phyloP scores from a whole-genome alignment of 1,140 invertebrate species.

The Aphelenchoides fujianensis region DNA sequence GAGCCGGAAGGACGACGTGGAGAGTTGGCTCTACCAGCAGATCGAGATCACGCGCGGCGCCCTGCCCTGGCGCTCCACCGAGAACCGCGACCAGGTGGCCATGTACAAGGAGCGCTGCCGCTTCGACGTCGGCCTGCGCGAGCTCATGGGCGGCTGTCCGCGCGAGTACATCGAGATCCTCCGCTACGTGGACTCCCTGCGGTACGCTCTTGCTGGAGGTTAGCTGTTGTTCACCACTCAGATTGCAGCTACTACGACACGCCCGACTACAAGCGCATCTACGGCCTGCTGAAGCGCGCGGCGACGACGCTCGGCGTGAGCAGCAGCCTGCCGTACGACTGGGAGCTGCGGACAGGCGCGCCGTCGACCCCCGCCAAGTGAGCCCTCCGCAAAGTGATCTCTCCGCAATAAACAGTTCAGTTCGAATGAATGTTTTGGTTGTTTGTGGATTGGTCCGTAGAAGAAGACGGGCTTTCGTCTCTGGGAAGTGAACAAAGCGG shows the following conservation, averaged over 20 bases:
- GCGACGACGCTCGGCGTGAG: background rate
- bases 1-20: constrained; percentile 41
- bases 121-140: constrained; percentile 34
- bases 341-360: too few relatives aligned
- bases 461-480: too few relatives aligned
- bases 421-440: too few relatives aligned
- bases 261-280: constrained; percentile 29
- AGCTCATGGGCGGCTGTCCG: constrained; percentile 30
- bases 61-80: constrained; percentile 35
- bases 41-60: constrained; percentile 44
- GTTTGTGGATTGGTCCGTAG: too few relatives aligned
- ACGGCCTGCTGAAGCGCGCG: constrained; percentile 10
- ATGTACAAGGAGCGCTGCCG: constrained; percentile 37
- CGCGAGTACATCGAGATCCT: background rate
- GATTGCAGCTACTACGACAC: too few relatives aligned
- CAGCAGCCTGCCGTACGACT: constrained; percentile 14
- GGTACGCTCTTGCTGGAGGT: too few relatives aligned
- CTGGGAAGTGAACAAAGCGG: too few relatives aligned
- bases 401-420: too few relatives aligned
- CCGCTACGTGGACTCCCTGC: background rate
- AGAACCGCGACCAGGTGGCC: constrained; percentile 33
- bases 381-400: too few relatives aligned
- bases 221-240: too few relatives aligned
- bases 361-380: too few relatives aligned
- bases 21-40: constrained; percentile 45